Percentiles rank a stretch among this genome's conserved stretches.
phyloP scores from a whole-genome alignment of 37 sponge, comb jelly and placozoan species.

The Spongia lamella region DNA sequence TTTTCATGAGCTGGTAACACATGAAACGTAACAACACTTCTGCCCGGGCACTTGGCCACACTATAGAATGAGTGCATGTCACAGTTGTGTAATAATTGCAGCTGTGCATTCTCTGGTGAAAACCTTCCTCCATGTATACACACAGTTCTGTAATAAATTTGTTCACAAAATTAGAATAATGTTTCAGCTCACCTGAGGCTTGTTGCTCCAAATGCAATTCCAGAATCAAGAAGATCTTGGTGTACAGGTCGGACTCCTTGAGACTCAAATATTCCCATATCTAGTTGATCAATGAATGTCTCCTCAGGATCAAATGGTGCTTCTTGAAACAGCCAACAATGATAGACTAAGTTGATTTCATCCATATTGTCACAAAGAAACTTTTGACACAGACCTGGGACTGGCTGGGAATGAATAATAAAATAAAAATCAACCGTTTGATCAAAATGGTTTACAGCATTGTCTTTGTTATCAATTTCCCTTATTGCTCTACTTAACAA shows the following conservation, averaged over 20 bases:
- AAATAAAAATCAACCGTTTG: conserved; percentile 48
- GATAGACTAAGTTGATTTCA: conserved; percentile 77
- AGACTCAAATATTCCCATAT: conserved; percentile 77
- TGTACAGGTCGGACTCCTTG: conserved; percentile 64
- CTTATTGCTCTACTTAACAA: too few relatives aligned
- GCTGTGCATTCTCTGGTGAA: conserved; percentile 80
- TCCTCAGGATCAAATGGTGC: conserved; percentile 20
- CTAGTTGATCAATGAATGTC: conserved; percentile 29
- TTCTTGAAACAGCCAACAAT: conserved; percentile 69
- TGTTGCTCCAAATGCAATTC: conserved; percentile 48
- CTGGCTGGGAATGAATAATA: conserved; percentile 58
- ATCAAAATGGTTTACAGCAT: too few relatives aligned
- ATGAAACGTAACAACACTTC: conserved; percentile 59
- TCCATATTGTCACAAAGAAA: conserved; percentile 71
- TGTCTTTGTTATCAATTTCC: too few relatives aligned
- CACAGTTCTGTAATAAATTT: conserved; percentile 58
- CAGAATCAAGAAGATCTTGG: conserved; percentile 69
- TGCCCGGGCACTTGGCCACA: conserved; percentile 37
- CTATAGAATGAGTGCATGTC: conserved; percentile 59
- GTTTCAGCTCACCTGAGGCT: conserved; percentile 49
- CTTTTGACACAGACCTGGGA: conserved; percentile 68
- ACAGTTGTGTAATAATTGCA: conserved; percentile 29
- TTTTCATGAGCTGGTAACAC: conserved; percentile 23
- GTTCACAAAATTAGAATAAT: background rate
- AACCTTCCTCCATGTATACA: conserved; percentile 71